Percentiles rank a stretch among this genome's conserved stretches.
Conservation (phyloP, 1,140 invertebrate genomes). For the Ceratitis capitata region DNA sequence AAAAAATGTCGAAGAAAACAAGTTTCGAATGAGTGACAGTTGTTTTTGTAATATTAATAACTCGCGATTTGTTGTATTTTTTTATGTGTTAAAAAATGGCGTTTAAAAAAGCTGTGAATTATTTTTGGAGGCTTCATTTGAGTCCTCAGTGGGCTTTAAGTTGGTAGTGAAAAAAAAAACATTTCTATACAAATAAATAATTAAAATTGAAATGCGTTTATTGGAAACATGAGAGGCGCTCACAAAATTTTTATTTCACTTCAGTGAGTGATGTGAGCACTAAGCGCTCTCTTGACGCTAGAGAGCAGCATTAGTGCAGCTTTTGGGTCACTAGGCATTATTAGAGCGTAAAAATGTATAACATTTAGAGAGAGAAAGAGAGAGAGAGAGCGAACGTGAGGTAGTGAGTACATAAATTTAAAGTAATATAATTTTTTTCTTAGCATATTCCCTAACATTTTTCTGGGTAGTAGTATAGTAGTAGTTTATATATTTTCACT, state of each 20-base stretch:
- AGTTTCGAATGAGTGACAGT: neutral
- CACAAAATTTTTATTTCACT: neutral
- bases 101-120: neutral
- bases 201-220: neutral
- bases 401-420: neutral
- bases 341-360: neutral
- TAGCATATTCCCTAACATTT: slow-evolving; percentile 13
- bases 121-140: neutral
- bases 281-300: too few species aligned
- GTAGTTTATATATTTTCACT: neutral
- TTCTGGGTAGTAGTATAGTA: slow-evolving; percentile 45
- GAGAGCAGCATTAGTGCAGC: too few species aligned
- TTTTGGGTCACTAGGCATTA: neutral
- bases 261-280: neutral
- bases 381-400: slow-evolving; percentile 15
- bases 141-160: neutral
- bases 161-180: neutral
- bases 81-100: slow-evolving; percentile 22
- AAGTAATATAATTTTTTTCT: slow-evolving; percentile 16
- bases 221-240: neutral
- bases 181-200: neutral
- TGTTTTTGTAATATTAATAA: slow-evolving; percentile 30
- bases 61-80: neutral
- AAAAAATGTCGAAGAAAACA: slow-evolving; percentile 27
- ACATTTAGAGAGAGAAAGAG: neutral